A percentile compares a stretch with the other conserved stretches of the same genome.
Evolutionary conservation across 2,888 invertebrate species (phyloP).

Genomic region (Apamea monoglypha): DNA sequence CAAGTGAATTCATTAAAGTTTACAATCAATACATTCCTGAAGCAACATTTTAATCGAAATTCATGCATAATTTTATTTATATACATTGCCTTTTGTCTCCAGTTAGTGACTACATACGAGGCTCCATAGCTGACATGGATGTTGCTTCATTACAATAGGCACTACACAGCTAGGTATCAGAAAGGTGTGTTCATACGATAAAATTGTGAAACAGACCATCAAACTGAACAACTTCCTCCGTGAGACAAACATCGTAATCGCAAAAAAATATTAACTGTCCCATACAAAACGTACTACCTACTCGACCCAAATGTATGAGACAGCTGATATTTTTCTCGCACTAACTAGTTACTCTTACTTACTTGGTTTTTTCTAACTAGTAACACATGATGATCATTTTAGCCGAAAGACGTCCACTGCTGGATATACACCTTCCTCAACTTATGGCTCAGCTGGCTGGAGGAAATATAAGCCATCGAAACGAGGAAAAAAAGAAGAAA

Average conservation of each 20-base stretch:
- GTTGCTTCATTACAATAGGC: not conserved
- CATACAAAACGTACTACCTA: no score
- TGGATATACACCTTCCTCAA: not conserved
- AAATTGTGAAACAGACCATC: no score
- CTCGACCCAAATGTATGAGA: no score
- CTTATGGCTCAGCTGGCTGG: not conserved
- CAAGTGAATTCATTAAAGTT: conserved; percentile 4
- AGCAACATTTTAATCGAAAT: not conserved
- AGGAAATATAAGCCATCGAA: not conserved
- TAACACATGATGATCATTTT: no score
- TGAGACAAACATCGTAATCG: no score
- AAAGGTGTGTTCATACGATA: no score
- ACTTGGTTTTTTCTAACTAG: not conserved
- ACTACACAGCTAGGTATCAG: not conserved
- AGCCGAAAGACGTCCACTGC: no score
- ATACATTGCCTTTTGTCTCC: not conserved
- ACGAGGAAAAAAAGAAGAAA: not conserved
- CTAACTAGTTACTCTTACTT: no score
- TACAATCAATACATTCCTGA: not conserved
- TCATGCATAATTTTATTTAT: not conserved
- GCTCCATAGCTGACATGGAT: not conserved
- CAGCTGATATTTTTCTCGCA: no score
- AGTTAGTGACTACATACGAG: not conserved
- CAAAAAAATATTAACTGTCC: no score
- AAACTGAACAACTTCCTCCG: no score